Base-by-base conservation (phyloP, 2,888 invertebrate genomes). In the Polietes domitor region DNA sequence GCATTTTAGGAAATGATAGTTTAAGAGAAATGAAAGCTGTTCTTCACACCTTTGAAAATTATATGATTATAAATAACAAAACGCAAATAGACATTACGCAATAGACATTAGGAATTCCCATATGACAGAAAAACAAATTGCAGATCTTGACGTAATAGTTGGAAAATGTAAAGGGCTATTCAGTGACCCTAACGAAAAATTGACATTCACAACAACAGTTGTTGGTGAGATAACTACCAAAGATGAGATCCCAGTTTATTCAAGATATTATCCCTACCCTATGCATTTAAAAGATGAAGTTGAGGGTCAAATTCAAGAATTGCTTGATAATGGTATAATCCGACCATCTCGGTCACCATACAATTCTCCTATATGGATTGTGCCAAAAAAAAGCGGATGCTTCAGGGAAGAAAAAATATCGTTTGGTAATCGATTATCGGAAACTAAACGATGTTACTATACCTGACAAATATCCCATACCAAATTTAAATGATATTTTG, bases 311-410 rank as follows among this genome's bases (percentile, higher is more conserved):
- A 63, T 61, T 21, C 17, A 12, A 24, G 47, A 61, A 63, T 47
- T 74, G 9, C 58, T 21, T 10, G 28, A 55, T 15, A 47, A 78
- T 2, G 37, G 50, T 9, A 68, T 76, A 4, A 76, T 76, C n/a
- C 47, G 41, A 61, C 65, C 65, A 43, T 55, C 65, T 6, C 53
- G 12, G n/a, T 68, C 75, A 15, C 12, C 50, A 10, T 75, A 75
- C 3, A 71, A 58, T 9, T 61, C 70, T 2, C 77, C 70, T 2
- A 41, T 77, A 19, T 77, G 71, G 77, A 50, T 77, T 5, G 73
- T 82, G 5, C 73, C 79, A 12, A 83, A 83, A 24, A 83, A 83
- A 63, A 61, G 12, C 19, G 4, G 63, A 80, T 19, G 53, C 77
- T 10, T 43, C 61, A 9, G 65, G 61, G 4, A 10, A 63, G 32